phyloP scores from a whole-genome alignment of 2,888 invertebrate species.

The Perizoma affinitatum region DNA sequence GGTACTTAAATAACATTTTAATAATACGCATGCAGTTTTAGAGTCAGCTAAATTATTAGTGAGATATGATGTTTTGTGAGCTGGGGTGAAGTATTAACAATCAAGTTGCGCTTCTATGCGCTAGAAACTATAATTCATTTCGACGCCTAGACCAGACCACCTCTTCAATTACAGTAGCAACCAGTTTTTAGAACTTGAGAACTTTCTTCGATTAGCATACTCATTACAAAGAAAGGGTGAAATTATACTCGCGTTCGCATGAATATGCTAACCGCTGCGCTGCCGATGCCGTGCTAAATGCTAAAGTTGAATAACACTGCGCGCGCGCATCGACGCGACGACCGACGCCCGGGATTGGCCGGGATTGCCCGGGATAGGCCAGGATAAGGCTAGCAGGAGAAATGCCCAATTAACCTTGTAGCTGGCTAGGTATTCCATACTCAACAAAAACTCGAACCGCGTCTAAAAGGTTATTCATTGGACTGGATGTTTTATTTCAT shows the following conservation, averaged over 20 bases:
- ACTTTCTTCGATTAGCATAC: slow-evolving; percentile 82
- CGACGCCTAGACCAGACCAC: slow-evolving; percentile 47
- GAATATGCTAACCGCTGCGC: slow-evolving; percentile 70
- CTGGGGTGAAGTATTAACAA: not conserved
- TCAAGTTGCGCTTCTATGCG: slow-evolving; percentile 5
- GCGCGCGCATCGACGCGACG: slow-evolving; percentile 25
- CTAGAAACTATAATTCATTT: not conserved
- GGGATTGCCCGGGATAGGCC: slow-evolving; percentile 5
- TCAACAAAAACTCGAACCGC: not conserved
- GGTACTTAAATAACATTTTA: no score
- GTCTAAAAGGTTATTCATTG: slow-evolving; percentile 10
- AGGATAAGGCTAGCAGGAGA: slow-evolving; percentile 25
- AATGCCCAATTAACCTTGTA: slow-evolving; percentile 20
- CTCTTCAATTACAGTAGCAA: slow-evolving; percentile 72
- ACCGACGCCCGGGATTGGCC: not conserved
- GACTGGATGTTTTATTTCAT: not conserved
- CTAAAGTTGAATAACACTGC: slow-evolving; percentile 78
- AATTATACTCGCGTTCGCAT: slow-evolving; percentile 67
- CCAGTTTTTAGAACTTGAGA: slow-evolving; percentile 76
- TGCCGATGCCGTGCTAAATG: slow-evolving; percentile 58
- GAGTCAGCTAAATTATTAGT: no score
- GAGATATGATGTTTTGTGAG: no score
- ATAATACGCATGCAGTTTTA: no score
- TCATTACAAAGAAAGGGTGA: slow-evolving; percentile 80
- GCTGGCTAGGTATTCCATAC: slow-evolving; percentile 10